phyloP scores from a whole-genome alignment of 2,113 vertebrate species.

The Cyprinodon tularosa region DNA sequence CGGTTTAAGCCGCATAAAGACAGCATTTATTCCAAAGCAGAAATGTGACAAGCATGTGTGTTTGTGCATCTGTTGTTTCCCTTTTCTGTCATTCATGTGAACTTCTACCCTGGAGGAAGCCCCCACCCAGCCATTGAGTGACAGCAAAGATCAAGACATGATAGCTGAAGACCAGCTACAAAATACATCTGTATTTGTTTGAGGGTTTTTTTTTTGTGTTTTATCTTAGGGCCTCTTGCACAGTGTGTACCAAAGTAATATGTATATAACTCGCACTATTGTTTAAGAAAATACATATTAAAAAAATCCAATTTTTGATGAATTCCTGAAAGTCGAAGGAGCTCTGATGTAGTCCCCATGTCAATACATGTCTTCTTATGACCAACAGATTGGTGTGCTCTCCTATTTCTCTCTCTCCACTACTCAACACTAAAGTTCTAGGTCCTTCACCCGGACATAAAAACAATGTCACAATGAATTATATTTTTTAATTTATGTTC shows the following conservation, averaged over 20 bases:
- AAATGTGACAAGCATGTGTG: conserved; percentile 27
- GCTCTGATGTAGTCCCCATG: conserved; percentile 34
- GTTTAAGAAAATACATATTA: conserved; percentile 19
- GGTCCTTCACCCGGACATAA: conserved; percentile 3
- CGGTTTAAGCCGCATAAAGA: conserved; percentile 42
- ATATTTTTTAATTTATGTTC: conserved; percentile 26
- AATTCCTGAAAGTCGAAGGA: conserved; percentile 14
- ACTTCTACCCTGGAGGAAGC: conserved; percentile 28
- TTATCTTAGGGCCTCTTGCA: conserved; percentile 1
- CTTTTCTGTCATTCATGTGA: conserved; percentile 44
- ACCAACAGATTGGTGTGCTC: conserved; percentile 26
- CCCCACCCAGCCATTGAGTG: conserved; percentile 30
- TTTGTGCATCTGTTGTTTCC: conserved; percentile 42
- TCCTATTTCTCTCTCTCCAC: conserved; percentile 26
- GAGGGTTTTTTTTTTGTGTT: conserved; percentile 48
- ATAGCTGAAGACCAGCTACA: conserved; percentile 52
- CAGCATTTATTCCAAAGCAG: conserved; percentile 18
- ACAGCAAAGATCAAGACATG: conserved; percentile 55
- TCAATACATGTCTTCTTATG: conserved; percentile 46
- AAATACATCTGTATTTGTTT: conserved; percentile 65
- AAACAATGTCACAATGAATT: conserved; percentile 38
- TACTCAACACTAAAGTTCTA: conserved; percentile 1
- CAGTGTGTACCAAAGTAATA: not conserved
- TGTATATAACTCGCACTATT: not conserved
- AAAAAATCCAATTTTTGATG: conserved; percentile 1